Conservation (phyloP, 2,797 vertebrate genomes). For the Neosilurus hyrtlii region DNA sequence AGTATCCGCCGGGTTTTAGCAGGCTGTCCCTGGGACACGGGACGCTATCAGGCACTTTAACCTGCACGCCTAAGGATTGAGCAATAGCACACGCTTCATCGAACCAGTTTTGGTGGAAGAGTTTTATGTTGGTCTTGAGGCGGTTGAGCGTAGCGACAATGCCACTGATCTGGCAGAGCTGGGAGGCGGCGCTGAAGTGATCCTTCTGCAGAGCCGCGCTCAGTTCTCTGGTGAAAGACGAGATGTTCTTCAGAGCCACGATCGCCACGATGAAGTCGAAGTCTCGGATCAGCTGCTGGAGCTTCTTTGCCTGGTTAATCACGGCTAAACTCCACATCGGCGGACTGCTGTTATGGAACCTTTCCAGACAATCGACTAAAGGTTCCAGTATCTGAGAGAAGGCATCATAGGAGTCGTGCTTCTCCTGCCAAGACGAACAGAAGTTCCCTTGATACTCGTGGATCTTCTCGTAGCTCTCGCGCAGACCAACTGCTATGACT, state of each 20-base stretch:
- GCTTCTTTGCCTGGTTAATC: constrained; percentile 68
- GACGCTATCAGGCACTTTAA: constrained; percentile 74
- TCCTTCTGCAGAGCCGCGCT: constrained; percentile 80
- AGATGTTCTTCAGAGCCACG: constrained; percentile 77
- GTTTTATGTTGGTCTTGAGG: constrained; percentile 80
- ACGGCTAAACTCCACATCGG: constrained; percentile 70
- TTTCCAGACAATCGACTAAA: constrained; percentile 75
- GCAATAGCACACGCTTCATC: constrained; percentile 76
- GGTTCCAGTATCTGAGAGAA: constrained; percentile 81
- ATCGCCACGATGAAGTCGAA: constrained; percentile 81
- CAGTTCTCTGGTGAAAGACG: constrained; percentile 77
- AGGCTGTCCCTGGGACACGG: constrained; percentile 68
- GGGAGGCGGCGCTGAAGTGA: constrained; percentile 77
- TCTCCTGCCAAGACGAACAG: constrained; percentile 75
- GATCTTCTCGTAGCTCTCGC: constrained; percentile 79
- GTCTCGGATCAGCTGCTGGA: constrained; percentile 71
- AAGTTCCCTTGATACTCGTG: constrained; percentile 77
- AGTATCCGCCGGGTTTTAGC: constrained; percentile 73
- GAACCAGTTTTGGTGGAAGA: constrained; percentile 83
- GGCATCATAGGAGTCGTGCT: constrained; percentile 79
- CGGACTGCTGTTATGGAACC: constrained; percentile 69
- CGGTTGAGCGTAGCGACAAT: constrained; percentile 77
- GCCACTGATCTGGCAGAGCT: constrained; percentile 78
- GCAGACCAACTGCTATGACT: constrained; percentile 72
- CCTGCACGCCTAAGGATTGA: constrained; percentile 72